phyloP scores from a whole-genome alignment of 2,888 invertebrate genomes.

The Lithophane ornitopus region DNA sequence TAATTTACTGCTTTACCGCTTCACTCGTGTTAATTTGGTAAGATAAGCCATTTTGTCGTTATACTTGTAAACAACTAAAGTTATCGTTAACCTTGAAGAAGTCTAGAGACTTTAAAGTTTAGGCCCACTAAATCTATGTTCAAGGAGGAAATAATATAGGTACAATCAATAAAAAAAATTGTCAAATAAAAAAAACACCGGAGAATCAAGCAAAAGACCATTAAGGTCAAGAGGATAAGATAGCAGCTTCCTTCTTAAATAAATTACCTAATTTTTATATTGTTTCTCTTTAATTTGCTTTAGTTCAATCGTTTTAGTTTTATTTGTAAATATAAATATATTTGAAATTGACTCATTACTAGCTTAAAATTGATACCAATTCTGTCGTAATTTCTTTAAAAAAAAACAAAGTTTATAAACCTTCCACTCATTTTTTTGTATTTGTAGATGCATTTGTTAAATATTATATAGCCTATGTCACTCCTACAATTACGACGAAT shows the following conservation, averaged over 20 bases:
- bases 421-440: too few species aligned
- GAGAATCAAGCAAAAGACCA: not conserved
- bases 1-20: slow-evolving; percentile 4
- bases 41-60: slow-evolving; percentile 11
- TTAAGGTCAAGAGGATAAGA: not conserved
- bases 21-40: slow-evolving; percentile 4
- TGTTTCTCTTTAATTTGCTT: not conserved
- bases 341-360: too few species aligned
- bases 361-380: too few species aligned
- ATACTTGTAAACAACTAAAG: slow-evolving; percentile 29
- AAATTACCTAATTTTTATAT: not conserved
- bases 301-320: too few species aligned
- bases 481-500: too few species aligned
- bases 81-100: slow-evolving; percentile 42
- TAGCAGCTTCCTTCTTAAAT: slow-evolving; percentile 5
- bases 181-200: not conserved
- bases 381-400: too few species aligned
- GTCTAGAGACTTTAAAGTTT: slow-evolving; percentile 29
- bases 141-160: slow-evolving; percentile 24
- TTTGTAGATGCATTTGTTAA: too few species aligned
- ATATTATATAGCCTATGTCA: too few species aligned
- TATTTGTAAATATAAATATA: too few species aligned
- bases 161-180: slow-evolving; percentile 14
- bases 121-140: slow-evolving; percentile 19
- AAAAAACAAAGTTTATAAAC: too few species aligned